Base-by-base conservation (phyloP, 2,113 vertebrate species). In the Leuciscus idus region DNA sequence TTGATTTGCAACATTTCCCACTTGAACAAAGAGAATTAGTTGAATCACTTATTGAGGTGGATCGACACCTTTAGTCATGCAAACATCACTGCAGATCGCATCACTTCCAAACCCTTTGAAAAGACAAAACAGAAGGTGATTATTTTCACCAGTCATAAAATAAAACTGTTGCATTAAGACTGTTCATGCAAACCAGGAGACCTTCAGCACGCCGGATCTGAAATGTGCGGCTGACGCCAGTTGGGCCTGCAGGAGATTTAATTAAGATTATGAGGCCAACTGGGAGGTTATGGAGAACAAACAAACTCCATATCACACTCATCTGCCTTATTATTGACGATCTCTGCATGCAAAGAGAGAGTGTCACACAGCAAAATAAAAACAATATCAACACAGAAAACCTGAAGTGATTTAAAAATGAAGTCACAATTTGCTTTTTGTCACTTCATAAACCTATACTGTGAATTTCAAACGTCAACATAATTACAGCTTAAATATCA, bases 181-280 rank as follows among this genome's bases (percentile, higher is more conserved):
- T 23, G 33, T 61, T 50, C 21, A 12, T 52, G 33, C 43, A n/a
- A 48, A 28, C 3, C 30, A 21, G 82, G 50, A 72, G 3, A 43
- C 81, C 74, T 52, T 73, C 66, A 21, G 26, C 23, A 36, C 59
- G 26, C 72, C 30, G 82, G 48, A 84, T 88, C 50, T 78, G 79
- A 83, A 73, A 89, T 82, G 80, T 82, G 73, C 26, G 61, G 52
- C 50, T 88, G 90, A 87, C 66, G 85, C 74, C 84, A 55, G 75
- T 85, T 84, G 77, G 84, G 79, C 85, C 83, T 84, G 74, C 83
- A 61, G 81, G 62, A 91, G 88, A 91, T 91, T 91, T 89, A 91
- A 91, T 91, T 91, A 91, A 91, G 90, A 91, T 91, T 89, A 88
- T 85, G 85, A 85, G 82, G 87, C 86, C 85, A 91, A 91, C 87